Conservation (phyloP, 2,888 invertebrate species). For the Catocala nupta region DNA sequence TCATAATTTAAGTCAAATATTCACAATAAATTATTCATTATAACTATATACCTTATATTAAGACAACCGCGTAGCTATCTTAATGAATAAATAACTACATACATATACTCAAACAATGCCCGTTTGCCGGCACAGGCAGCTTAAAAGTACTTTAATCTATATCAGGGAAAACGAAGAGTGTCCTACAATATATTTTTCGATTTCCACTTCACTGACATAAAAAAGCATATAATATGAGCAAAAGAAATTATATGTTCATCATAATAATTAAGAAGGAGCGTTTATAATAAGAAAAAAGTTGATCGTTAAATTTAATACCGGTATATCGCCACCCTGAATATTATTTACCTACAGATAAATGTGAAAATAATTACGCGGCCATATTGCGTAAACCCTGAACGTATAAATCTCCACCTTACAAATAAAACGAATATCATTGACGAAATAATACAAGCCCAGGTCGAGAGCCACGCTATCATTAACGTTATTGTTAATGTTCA, state of each 20-base stretch:
- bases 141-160: no score
- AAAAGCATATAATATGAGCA: no score
- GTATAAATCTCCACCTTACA: conserved; percentile 38
- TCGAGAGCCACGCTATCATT: conserved; percentile 19
- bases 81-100: no score
- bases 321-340: conserved; percentile 17
- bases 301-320: neutral
- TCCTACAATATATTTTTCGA: no score
- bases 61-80: no score
- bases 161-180: no score
- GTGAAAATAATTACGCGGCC: conserved; percentile 49
- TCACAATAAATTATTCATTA: no score
- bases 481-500: conserved; percentile 43
- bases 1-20: no score
- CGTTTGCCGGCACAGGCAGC: no score
- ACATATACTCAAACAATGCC: no score
- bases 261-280: neutral
- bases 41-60: no score
- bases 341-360: conserved; percentile 38
- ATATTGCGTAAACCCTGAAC: conserved; percentile 36
- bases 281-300: neutral
- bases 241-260: neutral
- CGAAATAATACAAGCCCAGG: conserved; percentile 28
- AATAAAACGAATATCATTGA: conserved; percentile 43
- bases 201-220: no score